Evolutionary conservation across 2,113 vertebrate genomes (phyloP).

Genomic region (Brachypteracias leptosomus): DNA sequence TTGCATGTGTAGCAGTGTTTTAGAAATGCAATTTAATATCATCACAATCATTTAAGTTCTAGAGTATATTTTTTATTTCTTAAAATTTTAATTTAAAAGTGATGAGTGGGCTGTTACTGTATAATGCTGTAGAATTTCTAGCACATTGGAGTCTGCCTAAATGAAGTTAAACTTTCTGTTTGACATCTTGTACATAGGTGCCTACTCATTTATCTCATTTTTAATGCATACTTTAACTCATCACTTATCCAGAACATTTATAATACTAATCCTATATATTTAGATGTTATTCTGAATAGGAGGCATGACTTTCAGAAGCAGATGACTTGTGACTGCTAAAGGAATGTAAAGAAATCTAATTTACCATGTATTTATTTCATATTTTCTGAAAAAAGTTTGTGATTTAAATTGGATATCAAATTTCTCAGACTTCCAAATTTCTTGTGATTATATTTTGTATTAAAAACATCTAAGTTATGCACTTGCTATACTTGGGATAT

Average conservation of each 20-base stretch:
- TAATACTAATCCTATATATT: neutral
- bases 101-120: accelerated
- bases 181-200: neutral
- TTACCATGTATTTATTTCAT: neutral
- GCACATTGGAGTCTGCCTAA: neutral
- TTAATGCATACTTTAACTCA: neutral
- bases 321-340: neutral
- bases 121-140: neutral
- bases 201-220: neutral
- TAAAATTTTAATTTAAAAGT: neutral
- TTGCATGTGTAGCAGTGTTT: neutral
- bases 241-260: neutral
- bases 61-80: neutral
- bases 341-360: neutral
- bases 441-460: neutral
- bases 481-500: neutral
- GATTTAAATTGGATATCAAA: neutral
- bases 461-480: neutral
- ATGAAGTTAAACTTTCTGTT: neutral
- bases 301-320: neutral
- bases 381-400: neutral
- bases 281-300: neutral
- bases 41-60: neutral
- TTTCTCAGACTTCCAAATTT: neutral
- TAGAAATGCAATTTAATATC: neutral